Base-by-base conservation (phyloP, 2,797 vertebrate genomes). In the Esox masquinongy region DNA sequence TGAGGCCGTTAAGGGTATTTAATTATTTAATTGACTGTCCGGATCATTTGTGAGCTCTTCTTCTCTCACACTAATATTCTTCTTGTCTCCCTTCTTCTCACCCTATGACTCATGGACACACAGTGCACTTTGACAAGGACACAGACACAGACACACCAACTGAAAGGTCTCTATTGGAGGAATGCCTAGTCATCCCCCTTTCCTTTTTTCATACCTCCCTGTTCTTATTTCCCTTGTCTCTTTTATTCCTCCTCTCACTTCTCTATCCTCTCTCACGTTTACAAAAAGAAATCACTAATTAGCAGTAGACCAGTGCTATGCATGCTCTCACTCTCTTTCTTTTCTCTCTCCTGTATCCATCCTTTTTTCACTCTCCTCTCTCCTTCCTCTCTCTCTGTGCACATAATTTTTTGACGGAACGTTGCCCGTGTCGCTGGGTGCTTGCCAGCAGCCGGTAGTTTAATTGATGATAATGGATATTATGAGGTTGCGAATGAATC, bases 1-100 rank as follows among this genome's bases (percentile, higher is more conserved):
- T 79, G 68, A 66, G 80, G 81, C 87, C 87, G 90, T 93, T 94
- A 92, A 85, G 87, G 83, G 80, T 90, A 79, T 89, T 92, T 87
- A 85, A 91, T 94, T 91, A 91, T 93, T 93, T 86, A 93, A 85
- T 89, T 90, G 87, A 79, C 83, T 78, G 81, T 85, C 82, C 75
- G 43, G 53, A 72, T 70, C 67, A 68, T 67, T 56, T 53, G 36
- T 43, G 12, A 24, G 1, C 39, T 47, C n/a, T 49, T 24, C 56
- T 71, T 17, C 34, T 61, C 24, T 43, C 24, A 24, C 11, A 71
- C 24, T 70, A 56, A 15, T 70, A 19, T 66, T 68, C 1, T 6
- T 8, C 68, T 31, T 6, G n/a, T 7, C 34, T 1, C 70, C 53
- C 49, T 22, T 24, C 0, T 17, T 70, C 19, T 64, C 51, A 12